Base-by-base conservation (phyloP, 1,140 invertebrate species). In the Drosophila ficusphila region DNA sequence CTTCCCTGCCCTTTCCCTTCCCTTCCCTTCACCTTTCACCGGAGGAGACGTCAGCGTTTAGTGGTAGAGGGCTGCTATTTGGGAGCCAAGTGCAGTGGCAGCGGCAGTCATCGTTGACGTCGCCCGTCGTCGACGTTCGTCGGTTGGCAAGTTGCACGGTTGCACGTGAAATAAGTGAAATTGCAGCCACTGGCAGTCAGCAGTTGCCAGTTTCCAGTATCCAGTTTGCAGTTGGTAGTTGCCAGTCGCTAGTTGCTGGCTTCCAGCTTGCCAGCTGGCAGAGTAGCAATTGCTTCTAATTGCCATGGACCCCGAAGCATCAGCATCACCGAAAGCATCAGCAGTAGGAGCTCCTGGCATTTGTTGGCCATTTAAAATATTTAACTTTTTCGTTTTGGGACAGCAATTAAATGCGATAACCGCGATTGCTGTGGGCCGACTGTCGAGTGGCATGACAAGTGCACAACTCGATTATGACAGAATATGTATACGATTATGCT, bases 211-310 rank as follows among this genome's bases (percentile, higher is more conserved):
- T 64, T 29, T n/a, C n/a, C n/a, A 23, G 31, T 39, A n/a, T n/a
- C n/a, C n/a, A 39, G 58, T 48, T 71, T 39, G 31, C 27, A 41
- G 25, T 52, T 33, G 52, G 31, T 8, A 27, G 16, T 44, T 27
- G 49, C 25, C 36, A 67, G 47, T 68, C 61, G 54, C 36, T 60
- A 62, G 74, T 64, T 27, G 38, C 39, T 47, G 29, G 62, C 38
- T 65, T 48, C 33, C 29, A 70, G 53, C 29, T 58, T 57, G 60
- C 76, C 48, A 60, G 75, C 52, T 46, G 42, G 51, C 23, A 31
- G 51, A 77, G 82, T 81, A 81, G 81, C 82, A 88, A 88, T 88
- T 88, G 81, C 77, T 88, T 76, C 81, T 88, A 86, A 86, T 86
- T 82, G 81, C 81, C 69, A 75, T 75, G 69, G 73, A n/a, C 81